Conservation (phyloP, 2,113 vertebrate species). For the Acinonyx jubatus region DNA sequence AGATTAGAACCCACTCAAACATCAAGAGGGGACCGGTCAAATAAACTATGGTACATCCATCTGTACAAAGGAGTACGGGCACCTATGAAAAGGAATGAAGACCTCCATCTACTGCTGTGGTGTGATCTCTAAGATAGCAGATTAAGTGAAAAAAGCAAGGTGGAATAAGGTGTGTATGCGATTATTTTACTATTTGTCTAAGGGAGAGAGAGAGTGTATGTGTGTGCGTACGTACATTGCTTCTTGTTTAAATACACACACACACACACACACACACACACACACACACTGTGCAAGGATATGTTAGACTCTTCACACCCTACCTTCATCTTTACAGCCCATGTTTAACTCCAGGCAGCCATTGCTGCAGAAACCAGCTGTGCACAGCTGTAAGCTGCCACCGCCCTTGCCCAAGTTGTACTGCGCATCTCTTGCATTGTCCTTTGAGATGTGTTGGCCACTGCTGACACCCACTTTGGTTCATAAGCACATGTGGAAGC, state of each 20-base stretch:
- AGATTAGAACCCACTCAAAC: not conserved
- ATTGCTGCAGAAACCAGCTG: too few species aligned
- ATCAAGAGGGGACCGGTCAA: not conserved
- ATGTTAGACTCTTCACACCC: not conserved
- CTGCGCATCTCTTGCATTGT: not conserved
- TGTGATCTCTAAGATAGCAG: not conserved
- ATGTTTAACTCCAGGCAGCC: not conserved
- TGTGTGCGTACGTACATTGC: not conserved
- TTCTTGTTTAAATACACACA: not conserved
- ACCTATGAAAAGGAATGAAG: not conserved
- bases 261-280: too few species aligned
- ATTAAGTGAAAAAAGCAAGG: not conserved
- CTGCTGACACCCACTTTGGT: not conserved
- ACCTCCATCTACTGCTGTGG: not conserved
- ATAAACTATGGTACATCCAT: fast-evolving
- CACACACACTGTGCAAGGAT: not conserved
- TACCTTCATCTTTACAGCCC: not conserved
- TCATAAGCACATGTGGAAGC: not conserved
- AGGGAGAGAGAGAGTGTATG: not conserved
- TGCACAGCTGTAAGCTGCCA: not conserved
- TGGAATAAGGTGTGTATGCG: not conserved
- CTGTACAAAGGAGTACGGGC: not conserved
- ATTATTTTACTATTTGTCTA: conserved; percentile 9
- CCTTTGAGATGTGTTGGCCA: not conserved
- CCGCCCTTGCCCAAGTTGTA: not conserved